phyloP scores from a whole-genome alignment of 2,113 vertebrate species.

The Parus major region DNA sequence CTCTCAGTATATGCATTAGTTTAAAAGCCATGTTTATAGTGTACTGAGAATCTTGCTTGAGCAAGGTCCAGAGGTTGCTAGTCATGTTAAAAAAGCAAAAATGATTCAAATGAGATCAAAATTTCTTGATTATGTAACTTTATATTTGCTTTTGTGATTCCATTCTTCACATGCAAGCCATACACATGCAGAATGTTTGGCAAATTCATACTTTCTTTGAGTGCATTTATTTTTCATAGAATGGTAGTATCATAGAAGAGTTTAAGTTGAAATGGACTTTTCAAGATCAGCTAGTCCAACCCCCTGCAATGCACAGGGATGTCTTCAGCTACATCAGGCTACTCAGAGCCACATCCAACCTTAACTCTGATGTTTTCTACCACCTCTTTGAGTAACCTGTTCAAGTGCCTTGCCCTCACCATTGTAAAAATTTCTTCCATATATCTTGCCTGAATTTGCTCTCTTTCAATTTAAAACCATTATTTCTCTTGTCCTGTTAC shows the following conservation, averaged over 20 bases:
- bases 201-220: not conserved
- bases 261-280: not conserved
- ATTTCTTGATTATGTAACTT: not conserved
- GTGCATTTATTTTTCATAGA: not conserved
- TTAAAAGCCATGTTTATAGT: not conserved
- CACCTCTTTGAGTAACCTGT: not conserved
- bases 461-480: not conserved
- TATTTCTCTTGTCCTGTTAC: not conserved
- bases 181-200: not conserved
- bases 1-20: not conserved
- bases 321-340: not conserved
- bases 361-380: not conserved
- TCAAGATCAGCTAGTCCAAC: not conserved
- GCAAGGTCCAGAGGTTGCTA: not conserved
- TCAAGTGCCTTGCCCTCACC: not conserved
- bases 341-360: not conserved
- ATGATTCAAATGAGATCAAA: not conserved
- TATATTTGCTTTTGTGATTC: not conserved
- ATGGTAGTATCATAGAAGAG: not conserved
- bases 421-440: not conserved
- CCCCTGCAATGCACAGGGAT: not conserved
- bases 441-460: not conserved
- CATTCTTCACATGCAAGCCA: not conserved
- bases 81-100: not conserved
- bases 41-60: not conserved